phyloP scores from a whole-genome alignment of 2,888 invertebrate species.

The Drosophila monieri region DNA sequence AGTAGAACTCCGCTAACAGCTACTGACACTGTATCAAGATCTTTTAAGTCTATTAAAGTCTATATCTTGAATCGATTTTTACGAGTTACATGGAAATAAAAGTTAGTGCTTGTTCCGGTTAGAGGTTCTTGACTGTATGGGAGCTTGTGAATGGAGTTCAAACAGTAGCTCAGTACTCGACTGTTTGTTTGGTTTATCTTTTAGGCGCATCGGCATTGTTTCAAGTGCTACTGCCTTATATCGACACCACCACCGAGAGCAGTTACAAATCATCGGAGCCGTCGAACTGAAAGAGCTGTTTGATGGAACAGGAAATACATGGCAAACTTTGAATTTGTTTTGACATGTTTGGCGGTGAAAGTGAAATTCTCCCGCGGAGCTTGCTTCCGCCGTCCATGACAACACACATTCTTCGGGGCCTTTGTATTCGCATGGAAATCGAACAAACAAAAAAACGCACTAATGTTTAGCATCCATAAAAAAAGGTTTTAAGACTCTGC shows the following conservation, averaged over 20 bases:
- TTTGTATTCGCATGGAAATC: slow-evolving; percentile 47
- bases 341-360: slow-evolving; percentile 80
- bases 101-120: background rate
- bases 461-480: slow-evolving; percentile 45
- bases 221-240: slow-evolving; percentile 66
- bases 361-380: slow-evolving; percentile 68
- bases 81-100: background rate
- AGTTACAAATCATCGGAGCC: slow-evolving; percentile 66
- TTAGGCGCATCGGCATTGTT: slow-evolving; percentile 74
- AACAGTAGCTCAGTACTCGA: slow-evolving; percentile 42
- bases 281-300: slow-evolving; percentile 37
- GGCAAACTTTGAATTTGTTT: slow-evolving; percentile 69
- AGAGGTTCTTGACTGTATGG: slow-evolving; percentile 26
- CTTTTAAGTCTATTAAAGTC: background rate
- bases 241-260: slow-evolving; percentile 45
- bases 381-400: slow-evolving; percentile 59
- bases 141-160: slow-evolving; percentile 53
- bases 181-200: slow-evolving; percentile 66
- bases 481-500: slow-evolving; percentile 17
- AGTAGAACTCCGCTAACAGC: background rate
- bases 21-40: background rate
- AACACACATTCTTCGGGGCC: slow-evolving; percentile 54
- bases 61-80: slow-evolving; percentile 1
- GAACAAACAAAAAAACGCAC: slow-evolving; percentile 12
- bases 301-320: slow-evolving; percentile 69